phyloP scores from a whole-genome alignment of 2,888 invertebrate species.

The Eupithecia abbreviata region DNA sequence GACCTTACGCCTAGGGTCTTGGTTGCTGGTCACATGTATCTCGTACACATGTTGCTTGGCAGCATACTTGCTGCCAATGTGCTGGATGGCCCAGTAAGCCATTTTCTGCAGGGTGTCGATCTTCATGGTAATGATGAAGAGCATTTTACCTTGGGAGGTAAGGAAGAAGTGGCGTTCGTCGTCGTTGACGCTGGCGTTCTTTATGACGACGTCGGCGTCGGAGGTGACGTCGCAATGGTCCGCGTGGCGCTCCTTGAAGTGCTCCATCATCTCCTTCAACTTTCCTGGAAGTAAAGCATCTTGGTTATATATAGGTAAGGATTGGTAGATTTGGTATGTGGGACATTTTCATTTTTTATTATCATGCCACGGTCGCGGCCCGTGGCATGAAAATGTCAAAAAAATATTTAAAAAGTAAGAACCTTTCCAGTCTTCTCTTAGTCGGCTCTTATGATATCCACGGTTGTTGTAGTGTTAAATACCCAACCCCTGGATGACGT shows the following conservation, averaged over 20 bases:
- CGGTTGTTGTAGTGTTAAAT: no score
- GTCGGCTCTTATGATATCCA: no score
- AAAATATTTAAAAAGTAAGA: no score
- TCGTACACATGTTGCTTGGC: slow-evolving; percentile 72
- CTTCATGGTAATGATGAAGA: slow-evolving; percentile 71
- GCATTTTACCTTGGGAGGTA: slow-evolving; percentile 60
- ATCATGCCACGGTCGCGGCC: no score
- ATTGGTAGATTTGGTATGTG: no score
- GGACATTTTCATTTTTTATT: neutral
- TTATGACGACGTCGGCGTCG: slow-evolving; percentile 63
- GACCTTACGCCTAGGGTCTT: slow-evolving; percentile 63
- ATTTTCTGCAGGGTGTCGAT: slow-evolving; percentile 69
- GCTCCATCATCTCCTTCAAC: slow-evolving; percentile 66
- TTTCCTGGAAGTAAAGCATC: slow-evolving; percentile 55
- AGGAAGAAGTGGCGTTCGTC: slow-evolving; percentile 69
- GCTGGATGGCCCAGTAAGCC: slow-evolving; percentile 72
- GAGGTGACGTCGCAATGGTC: slow-evolving; percentile 57
- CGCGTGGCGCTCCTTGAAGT: slow-evolving; percentile 71
- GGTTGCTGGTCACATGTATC: slow-evolving; percentile 67
- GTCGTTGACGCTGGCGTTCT: slow-evolving; percentile 53
- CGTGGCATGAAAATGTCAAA: no score
- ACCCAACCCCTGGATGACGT: no score
- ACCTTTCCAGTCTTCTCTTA: no score
- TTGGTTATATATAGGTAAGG: neutral
- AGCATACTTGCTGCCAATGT: slow-evolving; percentile 66